These are phyloP conservation scores for Apamea monoglypha DNA, from an alignment of 2,888 invertebrate genomes.

Conservation along the genomic window DNA sequence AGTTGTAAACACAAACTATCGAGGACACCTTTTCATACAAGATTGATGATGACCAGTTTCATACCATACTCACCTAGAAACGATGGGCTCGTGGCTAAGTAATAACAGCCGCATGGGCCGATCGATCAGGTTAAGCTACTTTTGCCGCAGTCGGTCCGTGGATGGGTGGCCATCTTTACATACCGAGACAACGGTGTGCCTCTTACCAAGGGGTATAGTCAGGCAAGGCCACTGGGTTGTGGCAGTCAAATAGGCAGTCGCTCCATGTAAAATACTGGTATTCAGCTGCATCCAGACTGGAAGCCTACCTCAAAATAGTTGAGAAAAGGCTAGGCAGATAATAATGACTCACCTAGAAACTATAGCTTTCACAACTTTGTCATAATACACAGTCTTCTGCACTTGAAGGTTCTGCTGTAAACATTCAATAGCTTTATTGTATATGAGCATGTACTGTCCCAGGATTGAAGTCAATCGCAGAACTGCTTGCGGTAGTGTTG, in stretches of 20 bases:
- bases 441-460: conserved; percentile 76
- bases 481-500: conserved; percentile 74
- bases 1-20: not conserved
- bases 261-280: not conserved
- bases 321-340: not conserved
- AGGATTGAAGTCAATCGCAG: conserved; percentile 74
- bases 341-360: conserved; percentile 75
- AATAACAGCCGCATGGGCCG: not conserved
- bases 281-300: not conserved
- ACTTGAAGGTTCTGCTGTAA: conserved; percentile 79
- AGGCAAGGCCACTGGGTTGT: not conserved
- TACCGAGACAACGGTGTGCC: not conserved
- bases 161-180: not conserved
- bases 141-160: not conserved
- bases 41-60: not conserved
- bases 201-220: not conserved
- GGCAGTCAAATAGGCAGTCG: not conserved
- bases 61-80: conserved; percentile 72
- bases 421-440: conserved; percentile 78
- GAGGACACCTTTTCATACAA: not conserved
- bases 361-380: conserved; percentile 71
- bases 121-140: not conserved
- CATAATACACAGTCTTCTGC: conserved; percentile 78
- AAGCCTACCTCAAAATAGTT: not conserved
- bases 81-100: conserved; percentile 8